phyloP scores from a whole-genome alignment of 2,797 vertebrate genomes.

The Ammospiza maritima region DNA sequence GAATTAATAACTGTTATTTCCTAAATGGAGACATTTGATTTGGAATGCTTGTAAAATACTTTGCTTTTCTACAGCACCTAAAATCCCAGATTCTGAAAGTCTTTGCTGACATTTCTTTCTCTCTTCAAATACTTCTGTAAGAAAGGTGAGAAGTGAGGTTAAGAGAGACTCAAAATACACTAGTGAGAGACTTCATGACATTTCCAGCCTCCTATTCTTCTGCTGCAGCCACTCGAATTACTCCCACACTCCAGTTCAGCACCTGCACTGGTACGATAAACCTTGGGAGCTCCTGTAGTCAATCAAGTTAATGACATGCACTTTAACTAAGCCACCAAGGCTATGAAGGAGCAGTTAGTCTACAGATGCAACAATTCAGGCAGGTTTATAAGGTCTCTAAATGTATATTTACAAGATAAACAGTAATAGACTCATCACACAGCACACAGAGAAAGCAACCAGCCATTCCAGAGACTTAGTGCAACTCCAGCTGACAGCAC shows the following conservation, averaged over 20 bases:
- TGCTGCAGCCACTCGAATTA: neutral
- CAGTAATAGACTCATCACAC: neutral
- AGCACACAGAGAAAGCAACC: neutral
- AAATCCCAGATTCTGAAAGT: slow-evolving; percentile 12
- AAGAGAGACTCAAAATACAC: slow-evolving; percentile 8
- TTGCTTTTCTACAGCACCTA: neutral
- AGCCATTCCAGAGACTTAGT: neutral
- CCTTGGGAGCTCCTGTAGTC: slow-evolving; percentile 3
- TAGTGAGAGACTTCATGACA: slow-evolving; percentile 16
- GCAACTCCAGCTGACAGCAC: neutral
- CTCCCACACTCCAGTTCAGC: neutral
- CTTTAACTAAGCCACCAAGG: slow-evolving; percentile 23
- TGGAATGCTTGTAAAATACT: neutral
- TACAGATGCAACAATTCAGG: slow-evolving; percentile 9
- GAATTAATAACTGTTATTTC: slow-evolving; percentile 61
- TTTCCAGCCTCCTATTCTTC: slow-evolving; percentile 30
- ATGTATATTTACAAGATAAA: slow-evolving; percentile 20
- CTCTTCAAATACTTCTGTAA: neutral
- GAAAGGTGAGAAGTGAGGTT: slow-evolving; percentile 33
- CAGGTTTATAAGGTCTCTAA: slow-evolving; percentile 43
- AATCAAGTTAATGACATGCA: slow-evolving; percentile 1
- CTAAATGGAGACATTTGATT: slow-evolving; percentile 3
- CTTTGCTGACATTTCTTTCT: slow-evolving; percentile 28
- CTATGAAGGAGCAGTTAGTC: slow-evolving; percentile 21
- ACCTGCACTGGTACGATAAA: slow-evolving; percentile 42